Evolutionary conservation across 1,140 invertebrate genomes (phyloP).

Genomic region (Hyphantria cunea): DNA sequence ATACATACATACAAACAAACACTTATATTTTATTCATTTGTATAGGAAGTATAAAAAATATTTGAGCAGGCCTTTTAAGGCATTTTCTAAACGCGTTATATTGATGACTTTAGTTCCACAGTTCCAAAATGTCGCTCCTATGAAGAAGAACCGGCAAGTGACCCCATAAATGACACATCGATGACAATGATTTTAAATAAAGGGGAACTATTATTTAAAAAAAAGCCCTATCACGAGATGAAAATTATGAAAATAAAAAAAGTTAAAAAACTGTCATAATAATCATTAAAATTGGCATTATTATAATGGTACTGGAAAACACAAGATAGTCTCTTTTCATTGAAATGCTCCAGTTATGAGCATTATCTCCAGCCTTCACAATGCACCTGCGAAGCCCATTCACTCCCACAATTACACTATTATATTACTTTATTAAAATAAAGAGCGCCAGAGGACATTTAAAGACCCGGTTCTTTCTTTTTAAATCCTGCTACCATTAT

Average conservation of each 20-base stretch:
- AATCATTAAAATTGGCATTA: slow-evolving; percentile 1
- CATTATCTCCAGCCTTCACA: slow-evolving; percentile 20
- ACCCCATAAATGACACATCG: no score
- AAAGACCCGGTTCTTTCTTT: background rate
- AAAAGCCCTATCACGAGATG: background rate
- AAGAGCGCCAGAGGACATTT: background rate
- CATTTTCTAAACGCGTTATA: no score
- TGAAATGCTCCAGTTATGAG: slow-evolving; percentile 10
- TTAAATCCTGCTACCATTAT: background rate
- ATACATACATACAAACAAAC: no score
- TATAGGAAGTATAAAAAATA: no score
- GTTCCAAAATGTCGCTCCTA: no score
- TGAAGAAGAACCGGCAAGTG: no score
- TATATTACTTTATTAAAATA: slow-evolving; percentile 30
- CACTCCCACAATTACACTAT: slow-evolving; percentile 32
- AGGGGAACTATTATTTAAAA: no score
- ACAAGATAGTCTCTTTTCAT: slow-evolving; percentile 2
- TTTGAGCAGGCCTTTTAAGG: no score
- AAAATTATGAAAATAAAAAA: background rate
- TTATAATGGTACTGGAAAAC: slow-evolving; percentile 8
- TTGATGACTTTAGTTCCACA: no score
- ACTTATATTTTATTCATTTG: no score
- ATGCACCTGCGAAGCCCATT: slow-evolving; percentile 41
- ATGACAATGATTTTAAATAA: no score
- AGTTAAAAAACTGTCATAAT: background rate